A percentile compares a stretch with the other conserved stretches of the same genome.
Evolutionary conservation across 2,888 invertebrate species (phyloP).

Genomic region (Aelia acuminata): DNA sequence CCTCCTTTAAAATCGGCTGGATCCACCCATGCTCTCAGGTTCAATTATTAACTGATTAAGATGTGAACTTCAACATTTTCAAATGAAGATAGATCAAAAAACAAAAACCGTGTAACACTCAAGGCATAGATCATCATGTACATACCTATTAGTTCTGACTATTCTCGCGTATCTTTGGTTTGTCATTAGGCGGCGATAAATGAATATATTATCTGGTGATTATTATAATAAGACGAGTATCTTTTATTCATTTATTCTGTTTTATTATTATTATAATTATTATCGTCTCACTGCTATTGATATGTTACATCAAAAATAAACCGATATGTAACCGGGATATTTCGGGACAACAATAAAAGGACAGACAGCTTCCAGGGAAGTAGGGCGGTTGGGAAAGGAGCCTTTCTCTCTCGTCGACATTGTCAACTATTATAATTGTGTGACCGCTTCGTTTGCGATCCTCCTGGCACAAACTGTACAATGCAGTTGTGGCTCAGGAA

Average conservation of each 20-base stretch:
- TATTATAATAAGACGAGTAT: too few species aligned
- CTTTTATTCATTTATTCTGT: too few species aligned
- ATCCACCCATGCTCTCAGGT: too few species aligned
- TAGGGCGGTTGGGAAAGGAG: slow-evolving; percentile 25
- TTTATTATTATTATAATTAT: too few species aligned
- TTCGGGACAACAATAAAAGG: background rate
- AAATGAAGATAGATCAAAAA: too few species aligned
- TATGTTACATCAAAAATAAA: background rate
- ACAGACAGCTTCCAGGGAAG: background rate
- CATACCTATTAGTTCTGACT: background rate
- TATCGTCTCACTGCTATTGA: background rate
- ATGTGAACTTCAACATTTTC: too few species aligned
- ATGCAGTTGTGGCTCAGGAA: background rate
- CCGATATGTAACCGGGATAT: background rate
- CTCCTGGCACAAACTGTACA: background rate
- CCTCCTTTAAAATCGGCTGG: too few species aligned
- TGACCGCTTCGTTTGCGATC: background rate
- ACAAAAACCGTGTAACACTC: too few species aligned
- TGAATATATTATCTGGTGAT: background rate
- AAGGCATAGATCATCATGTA: background rate
- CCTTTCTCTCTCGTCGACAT: background rate
- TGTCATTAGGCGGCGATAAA: background rate
- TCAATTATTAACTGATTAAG: too few species aligned
- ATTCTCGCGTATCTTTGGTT: too few species aligned
- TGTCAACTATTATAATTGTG: slow-evolving; percentile 7